Evolutionary conservation across 2,888 invertebrate genomes (phyloP).

Genomic region (Latheticus oryzae): DNA sequence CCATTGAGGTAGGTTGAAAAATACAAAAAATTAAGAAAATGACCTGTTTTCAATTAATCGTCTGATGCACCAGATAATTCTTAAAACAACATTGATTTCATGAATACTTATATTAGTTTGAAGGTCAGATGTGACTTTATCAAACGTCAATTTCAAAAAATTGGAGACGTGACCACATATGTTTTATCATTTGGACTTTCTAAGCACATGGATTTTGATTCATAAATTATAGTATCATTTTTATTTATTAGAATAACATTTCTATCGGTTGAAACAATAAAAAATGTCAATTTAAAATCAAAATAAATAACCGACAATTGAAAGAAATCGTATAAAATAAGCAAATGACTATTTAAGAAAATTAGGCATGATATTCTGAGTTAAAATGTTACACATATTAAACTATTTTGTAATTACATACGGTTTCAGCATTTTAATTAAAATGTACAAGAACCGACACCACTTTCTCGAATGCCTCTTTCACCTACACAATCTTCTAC

Average conservation of each 20-base stretch:
- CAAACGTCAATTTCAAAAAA: too few species aligned
- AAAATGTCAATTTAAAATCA: neutral
- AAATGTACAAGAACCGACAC: conserved; percentile 36
- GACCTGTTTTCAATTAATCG: neutral
- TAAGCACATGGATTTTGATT: too few species aligned
- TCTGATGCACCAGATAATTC: too few species aligned
- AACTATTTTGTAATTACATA: conserved; percentile 46
- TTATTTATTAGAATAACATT: neutral
- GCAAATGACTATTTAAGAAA: neutral
- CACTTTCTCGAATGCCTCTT: conserved; percentile 28
- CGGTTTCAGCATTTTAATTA: conserved; percentile 46
- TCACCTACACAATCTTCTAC: conserved; percentile 34
- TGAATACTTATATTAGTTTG: too few species aligned
- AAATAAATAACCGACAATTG: neutral
- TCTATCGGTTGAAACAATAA: neutral
- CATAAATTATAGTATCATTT: too few species aligned
- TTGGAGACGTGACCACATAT: too few species aligned
- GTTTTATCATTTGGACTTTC: too few species aligned
- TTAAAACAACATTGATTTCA: too few species aligned
- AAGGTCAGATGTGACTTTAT: too few species aligned
- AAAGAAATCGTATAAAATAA: neutral
- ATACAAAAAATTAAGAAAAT: neutral
- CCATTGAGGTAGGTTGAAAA: neutral
- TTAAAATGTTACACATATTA: too few species aligned
- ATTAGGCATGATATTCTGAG: neutral